Conservation (phyloP, 2,888 invertebrate genomes). For the Pterostichus niger region DNA sequence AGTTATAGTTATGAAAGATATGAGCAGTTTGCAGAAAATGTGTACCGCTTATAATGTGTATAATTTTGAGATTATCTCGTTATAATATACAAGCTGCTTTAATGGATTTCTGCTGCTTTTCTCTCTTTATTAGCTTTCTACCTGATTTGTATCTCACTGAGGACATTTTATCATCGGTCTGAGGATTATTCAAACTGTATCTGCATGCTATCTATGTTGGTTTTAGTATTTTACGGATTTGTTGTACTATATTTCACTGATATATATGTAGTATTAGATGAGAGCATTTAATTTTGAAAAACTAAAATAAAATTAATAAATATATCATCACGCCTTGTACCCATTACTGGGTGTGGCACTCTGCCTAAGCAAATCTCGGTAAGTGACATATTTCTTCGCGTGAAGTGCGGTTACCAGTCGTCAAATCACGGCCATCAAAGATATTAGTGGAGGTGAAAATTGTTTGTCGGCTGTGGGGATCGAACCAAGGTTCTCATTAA, state of each 20-base stretch:
- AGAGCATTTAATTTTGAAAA: too few species aligned
- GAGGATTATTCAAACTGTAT: conserved; percentile 15
- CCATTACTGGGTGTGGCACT: too few species aligned
- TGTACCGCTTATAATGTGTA: not conserved
- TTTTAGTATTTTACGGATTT: conserved; percentile 11
- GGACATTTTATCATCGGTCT: conserved; percentile 28
- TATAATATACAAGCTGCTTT: conserved; percentile 37
- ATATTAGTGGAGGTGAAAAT: too few species aligned
- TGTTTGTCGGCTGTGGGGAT: too few species aligned
- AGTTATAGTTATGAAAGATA: not conserved
- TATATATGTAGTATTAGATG: too few species aligned
- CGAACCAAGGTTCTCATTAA: too few species aligned
- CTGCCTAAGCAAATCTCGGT: too few species aligned
- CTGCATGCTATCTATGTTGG: not conserved
- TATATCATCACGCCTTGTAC: too few species aligned
- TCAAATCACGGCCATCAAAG: too few species aligned
- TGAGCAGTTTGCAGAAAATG: conserved; percentile 4
- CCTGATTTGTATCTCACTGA: conserved; percentile 37
- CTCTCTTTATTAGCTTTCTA: conserved; percentile 15
- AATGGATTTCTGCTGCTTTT: conserved; percentile 24
- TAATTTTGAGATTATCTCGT: conserved; percentile 28
- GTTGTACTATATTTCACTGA: not conserved
- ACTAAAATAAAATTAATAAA: too few species aligned
- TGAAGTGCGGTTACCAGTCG: too few species aligned
- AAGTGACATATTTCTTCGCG: too few species aligned